Conservation (phyloP, 1,140 invertebrate genomes). For the Drosophila virilis region DNA sequence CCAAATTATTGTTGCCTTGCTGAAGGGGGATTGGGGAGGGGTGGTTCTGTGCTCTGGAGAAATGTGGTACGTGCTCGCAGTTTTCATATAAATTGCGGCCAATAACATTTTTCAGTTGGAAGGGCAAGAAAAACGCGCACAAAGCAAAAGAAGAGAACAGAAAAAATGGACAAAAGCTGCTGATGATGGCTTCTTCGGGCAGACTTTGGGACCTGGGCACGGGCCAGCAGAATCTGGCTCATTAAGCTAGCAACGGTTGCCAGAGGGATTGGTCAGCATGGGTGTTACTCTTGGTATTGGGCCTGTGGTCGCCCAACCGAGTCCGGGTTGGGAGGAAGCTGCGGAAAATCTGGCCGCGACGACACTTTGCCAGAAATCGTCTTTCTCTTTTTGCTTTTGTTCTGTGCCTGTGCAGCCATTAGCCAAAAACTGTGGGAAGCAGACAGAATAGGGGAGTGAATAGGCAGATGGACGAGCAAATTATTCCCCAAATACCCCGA, state of each 20-base stretch:
- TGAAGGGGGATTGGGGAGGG: background rate
- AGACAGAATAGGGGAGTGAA: background rate
- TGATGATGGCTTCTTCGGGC: slow-evolving; percentile 74
- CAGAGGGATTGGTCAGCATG: slow-evolving; percentile 48
- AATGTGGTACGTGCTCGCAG: slow-evolving; percentile 79
- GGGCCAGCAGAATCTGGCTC: slow-evolving; percentile 65
- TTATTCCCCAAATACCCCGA: slow-evolving; percentile 81
- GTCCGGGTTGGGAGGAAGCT: background rate
- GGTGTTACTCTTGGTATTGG: slow-evolving; percentile 45
- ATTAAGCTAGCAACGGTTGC: slow-evolving; percentile 56
- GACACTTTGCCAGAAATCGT: slow-evolving; percentile 39
- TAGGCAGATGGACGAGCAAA: slow-evolving; percentile 66
- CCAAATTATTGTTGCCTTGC: slow-evolving; percentile 71
- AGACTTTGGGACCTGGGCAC: slow-evolving; percentile 34
- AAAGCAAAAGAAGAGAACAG: slow-evolving; percentile 64
- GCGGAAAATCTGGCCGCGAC: slow-evolving; percentile 59
- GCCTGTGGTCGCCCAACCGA: slow-evolving; percentile 44
- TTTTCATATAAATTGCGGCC: slow-evolving; percentile 82
- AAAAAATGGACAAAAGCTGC: slow-evolving; percentile 80
- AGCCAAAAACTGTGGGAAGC: slow-evolving; percentile 33
- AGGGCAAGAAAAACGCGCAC: slow-evolving; percentile 74
- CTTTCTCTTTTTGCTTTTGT: slow-evolving; percentile 28
- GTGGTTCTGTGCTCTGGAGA: slow-evolving; percentile 21
- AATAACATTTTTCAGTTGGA: slow-evolving; percentile 82
- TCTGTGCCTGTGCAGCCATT: slow-evolving; percentile 49